Conservation (phyloP, 1,140 invertebrate genomes). For the Drosophila nebulosa region DNA sequence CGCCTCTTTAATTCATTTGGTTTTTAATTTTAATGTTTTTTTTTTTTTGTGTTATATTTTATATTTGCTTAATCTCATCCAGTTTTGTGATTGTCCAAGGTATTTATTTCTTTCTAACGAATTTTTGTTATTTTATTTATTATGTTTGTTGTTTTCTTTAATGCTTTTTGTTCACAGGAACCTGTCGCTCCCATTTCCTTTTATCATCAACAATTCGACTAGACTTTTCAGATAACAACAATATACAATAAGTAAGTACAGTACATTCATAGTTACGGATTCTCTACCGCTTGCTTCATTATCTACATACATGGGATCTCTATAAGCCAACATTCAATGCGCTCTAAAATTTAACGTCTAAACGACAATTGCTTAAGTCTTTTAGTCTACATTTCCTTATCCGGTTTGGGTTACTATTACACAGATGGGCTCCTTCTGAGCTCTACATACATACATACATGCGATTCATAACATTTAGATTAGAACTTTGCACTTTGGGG, state of each 20-base stretch:
- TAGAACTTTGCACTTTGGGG: too few species aligned
- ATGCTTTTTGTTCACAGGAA: conserved; percentile 3
- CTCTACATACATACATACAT: conserved; percentile 21
- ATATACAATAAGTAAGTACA: neutral
- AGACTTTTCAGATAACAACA: conserved; percentile 57
- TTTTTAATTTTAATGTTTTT: neutral
- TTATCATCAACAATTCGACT: conserved; percentile 15
- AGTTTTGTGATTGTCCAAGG: conserved; percentile 70
- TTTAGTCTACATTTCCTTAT: conserved; percentile 74
- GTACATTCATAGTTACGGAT: conserved; percentile 26
- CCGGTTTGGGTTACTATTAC: conserved; percentile 17
- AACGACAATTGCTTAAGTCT: conserved; percentile 81
- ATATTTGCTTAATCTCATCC: conserved; percentile 49
- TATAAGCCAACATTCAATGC: conserved; percentile 80
- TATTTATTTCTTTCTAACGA: conserved; percentile 6
- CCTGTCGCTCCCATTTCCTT: neutral
- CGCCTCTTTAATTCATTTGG: neutral
- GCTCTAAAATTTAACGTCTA: conserved; percentile 79
- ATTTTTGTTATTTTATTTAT: conserved; percentile 25
- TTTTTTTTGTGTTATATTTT: conserved; percentile 13
- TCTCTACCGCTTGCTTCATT: conserved; percentile 18
- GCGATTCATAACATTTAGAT: neutral
- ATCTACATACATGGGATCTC: conserved; percentile 28
- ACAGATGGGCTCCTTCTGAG: neutral
- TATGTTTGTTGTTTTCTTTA: conserved; percentile 16